These are phyloP conservation scores for Drosophila leonis DNA, from an alignment of 2,888 invertebrate species.

Conservation along the genomic window DNA sequence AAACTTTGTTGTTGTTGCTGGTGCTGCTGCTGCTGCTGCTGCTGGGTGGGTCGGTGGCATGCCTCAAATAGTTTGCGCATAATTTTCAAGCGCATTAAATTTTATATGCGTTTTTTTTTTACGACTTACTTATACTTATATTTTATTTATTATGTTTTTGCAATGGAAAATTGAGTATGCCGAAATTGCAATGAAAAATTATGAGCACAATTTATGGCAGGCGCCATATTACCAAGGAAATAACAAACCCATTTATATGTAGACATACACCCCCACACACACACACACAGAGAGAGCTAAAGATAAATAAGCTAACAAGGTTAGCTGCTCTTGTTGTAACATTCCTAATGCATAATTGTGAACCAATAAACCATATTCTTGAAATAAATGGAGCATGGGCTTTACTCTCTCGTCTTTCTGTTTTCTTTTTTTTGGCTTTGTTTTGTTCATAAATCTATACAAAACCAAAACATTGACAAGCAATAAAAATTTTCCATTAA, in stretches of 20 bases:
- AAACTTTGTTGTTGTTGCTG: conserved; percentile 40
- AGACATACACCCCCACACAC: conserved; percentile 13
- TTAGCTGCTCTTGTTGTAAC: conserved; percentile 21
- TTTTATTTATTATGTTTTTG: conserved; percentile 75
- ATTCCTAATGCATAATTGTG: conserved; percentile 7
- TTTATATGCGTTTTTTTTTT: conserved; percentile 73
- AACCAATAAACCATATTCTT: conserved; percentile 18
- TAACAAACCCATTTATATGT: conserved; percentile 65
- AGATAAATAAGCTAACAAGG: conserved; percentile 45
- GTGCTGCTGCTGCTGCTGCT: not conserved
- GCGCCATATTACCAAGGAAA: conserved; percentile 63
- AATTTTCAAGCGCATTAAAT: conserved; percentile 78
- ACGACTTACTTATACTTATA: conserved; percentile 76
- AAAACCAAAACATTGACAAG: conserved; percentile 47
- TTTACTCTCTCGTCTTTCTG: not conserved
- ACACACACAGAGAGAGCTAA: not conserved
- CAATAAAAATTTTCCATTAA: conserved; percentile 44
- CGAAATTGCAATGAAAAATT: conserved; percentile 70
- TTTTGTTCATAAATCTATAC: not conserved
- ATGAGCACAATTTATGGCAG: conserved; percentile 72
- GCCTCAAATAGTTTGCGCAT: conserved; percentile 76
- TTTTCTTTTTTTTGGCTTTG: not conserved
- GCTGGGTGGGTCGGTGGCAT: conserved; percentile 27
- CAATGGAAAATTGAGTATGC: conserved; percentile 51
- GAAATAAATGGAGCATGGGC: conserved; percentile 10